phyloP scores from a whole-genome alignment of 2,113 vertebrate genomes.

The Phylloscopus trochilus region DNA sequence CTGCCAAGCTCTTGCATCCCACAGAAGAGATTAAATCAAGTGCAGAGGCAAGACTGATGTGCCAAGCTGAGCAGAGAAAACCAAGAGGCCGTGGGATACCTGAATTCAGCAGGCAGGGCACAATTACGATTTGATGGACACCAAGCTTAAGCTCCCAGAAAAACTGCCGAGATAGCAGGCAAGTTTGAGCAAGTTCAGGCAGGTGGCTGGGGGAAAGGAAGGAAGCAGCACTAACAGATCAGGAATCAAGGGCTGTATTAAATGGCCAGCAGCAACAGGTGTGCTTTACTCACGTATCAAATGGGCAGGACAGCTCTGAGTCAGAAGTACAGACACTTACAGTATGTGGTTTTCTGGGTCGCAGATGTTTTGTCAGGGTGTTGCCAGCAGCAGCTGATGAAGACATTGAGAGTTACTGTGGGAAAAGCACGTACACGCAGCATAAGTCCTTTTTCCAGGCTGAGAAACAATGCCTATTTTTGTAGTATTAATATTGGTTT shows the following conservation, averaged over 20 bases:
- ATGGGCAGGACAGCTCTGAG: slow-evolving; percentile 2
- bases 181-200: neutral
- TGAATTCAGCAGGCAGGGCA: neutral
- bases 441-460: neutral
- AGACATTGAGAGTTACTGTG: neutral
- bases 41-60: neutral
- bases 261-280: slow-evolving; percentile 31
- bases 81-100: neutral
- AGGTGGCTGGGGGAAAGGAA: neutral
- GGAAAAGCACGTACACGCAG: neutral
- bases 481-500: neutral
- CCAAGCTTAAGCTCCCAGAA: neutral
- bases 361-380: slow-evolving; percentile 12
- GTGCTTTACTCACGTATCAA: neutral
- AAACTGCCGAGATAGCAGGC: neutral
- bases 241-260: neutral
- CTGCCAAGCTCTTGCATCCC: neutral
- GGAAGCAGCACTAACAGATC: neutral
- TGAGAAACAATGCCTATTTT: neutral
- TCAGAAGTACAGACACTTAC: neutral
- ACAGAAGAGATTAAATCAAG: neutral
- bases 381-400: slow-evolving; percentile 21
- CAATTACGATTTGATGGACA: neutral
- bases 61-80: neutral
- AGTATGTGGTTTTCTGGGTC: neutral